Percentiles rank a stretch among this genome's conserved stretches.
These are phyloP conservation scores for Apomyelois bistriatella DNA, from an alignment of 2,888 invertebrate genomes.

Conservation along the genomic window DNA sequence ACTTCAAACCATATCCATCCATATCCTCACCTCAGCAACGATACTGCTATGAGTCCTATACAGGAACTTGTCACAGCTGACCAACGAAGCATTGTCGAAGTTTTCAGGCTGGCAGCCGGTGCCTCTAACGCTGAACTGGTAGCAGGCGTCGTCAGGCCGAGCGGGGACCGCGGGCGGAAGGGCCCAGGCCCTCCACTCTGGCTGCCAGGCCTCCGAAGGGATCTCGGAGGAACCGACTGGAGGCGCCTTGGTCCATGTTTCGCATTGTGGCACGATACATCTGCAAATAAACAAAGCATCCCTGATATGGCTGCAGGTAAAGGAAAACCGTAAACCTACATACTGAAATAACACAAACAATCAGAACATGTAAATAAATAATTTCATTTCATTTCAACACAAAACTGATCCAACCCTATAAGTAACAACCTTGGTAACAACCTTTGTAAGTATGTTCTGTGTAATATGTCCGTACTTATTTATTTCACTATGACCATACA, in stretches of 20 bases:
- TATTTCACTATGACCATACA: too few species aligned
- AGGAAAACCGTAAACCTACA: too few species aligned
- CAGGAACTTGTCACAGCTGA: conserved; percentile 63
- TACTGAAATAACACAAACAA: too few species aligned
- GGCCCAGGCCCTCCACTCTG: conserved; percentile 47
- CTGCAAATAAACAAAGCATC: conserved; percentile 44
- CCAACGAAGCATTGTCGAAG: conserved; percentile 52
- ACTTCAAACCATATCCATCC: too few species aligned
- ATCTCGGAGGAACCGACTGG: conserved; percentile 24
- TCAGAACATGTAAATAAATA: too few species aligned
- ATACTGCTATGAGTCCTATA: conserved; percentile 73
- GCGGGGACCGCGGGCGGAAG: conserved; percentile 28
- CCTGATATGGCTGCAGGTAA: too few species aligned
- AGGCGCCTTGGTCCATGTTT: conserved; percentile 39
- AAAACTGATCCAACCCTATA: too few species aligned
- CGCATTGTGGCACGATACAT: conserved; percentile 77
- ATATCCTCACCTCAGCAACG: conserved; percentile 67
- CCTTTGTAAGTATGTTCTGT: too few species aligned
- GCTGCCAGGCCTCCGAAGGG: conserved; percentile 34
- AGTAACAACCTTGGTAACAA: too few species aligned
- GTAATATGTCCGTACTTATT: too few species aligned
- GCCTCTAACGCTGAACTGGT: conserved; percentile 35
- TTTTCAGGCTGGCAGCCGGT: conserved; percentile 43
- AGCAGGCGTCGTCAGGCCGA: conserved; percentile 40
- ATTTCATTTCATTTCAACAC: too few species aligned